phyloP scores from a whole-genome alignment of 2,797 vertebrate genomes.

The Hafferia zeledoni region DNA sequence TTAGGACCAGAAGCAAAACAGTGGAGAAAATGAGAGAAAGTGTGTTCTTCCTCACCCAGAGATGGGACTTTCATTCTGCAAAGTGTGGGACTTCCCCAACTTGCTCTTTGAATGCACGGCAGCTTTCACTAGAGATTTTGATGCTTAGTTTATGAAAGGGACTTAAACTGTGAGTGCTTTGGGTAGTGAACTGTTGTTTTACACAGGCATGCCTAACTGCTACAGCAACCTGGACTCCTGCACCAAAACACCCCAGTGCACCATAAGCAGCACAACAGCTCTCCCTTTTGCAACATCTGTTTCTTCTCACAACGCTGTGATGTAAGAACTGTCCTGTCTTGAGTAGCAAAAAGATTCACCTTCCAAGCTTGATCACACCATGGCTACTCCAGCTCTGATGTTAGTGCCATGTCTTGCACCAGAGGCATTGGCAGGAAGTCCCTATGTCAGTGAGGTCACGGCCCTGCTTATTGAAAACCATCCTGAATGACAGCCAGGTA shows the following conservation, averaged over 20 bases:
- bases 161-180: not conserved
- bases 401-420: fast-evolving
- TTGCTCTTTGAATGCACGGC: not conserved
- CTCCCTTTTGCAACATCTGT: not conserved
- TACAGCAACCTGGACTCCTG: not conserved
- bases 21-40: conserved; percentile 45
- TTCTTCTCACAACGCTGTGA: not conserved
- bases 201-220: fast-evolving
- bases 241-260: not conserved
- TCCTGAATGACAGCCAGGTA: not conserved
- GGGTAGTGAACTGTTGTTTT: not conserved
- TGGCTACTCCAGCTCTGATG: not conserved
- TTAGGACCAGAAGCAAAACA: conserved; percentile 35
- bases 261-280: not conserved
- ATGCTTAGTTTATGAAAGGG: not conserved
- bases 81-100: not conserved
- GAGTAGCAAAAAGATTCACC: not conserved
- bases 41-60: not conserved
- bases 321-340: not conserved
- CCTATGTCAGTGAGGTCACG: not conserved
- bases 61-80: conserved; percentile 19
- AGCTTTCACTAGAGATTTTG: conserved; percentile 25
- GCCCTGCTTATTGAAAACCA: not conserved
- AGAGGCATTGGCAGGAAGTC: not conserved
- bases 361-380: fast-evolving